phyloP scores from a whole-genome alignment of 1,140 invertebrate species.

The Monomorium pharaonis region DNA sequence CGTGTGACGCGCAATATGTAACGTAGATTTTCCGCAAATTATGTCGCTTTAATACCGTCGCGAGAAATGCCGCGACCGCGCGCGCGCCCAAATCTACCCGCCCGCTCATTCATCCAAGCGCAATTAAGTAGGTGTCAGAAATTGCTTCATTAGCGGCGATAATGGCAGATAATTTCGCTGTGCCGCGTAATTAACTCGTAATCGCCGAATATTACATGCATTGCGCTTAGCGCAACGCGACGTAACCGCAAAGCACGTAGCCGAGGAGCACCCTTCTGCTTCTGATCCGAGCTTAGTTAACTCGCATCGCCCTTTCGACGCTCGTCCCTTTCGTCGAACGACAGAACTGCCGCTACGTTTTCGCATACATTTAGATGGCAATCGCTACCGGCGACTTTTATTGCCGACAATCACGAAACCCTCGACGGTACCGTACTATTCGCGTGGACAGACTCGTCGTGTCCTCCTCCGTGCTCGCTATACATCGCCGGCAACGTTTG shows the following conservation, averaged over 20 bases:
- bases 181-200: slow-evolving; percentile 58
- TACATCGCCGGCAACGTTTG: slow-evolving; percentile 16
- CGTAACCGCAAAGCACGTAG: slow-evolving; percentile 32
- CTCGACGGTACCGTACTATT: slow-evolving; percentile 17
- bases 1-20: not conserved
- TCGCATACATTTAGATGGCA: slow-evolving; percentile 72
- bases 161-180: slow-evolving; percentile 57
- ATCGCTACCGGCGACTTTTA: slow-evolving; percentile 69
- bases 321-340: slow-evolving; percentile 33
- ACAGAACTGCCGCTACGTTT: slow-evolving; percentile 54
- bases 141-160: slow-evolving; percentile 60
- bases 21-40: slow-evolving; percentile 18
- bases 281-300: slow-evolving; percentile 44
- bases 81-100: slow-evolving; percentile 23
- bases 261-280: slow-evolving; percentile 20
- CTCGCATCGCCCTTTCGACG: not conserved
- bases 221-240: slow-evolving; percentile 22
- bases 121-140: slow-evolving; percentile 60
- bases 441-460: slow-evolving; percentile 28
- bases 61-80: slow-evolving; percentile 18
- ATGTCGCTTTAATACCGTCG: slow-evolving; percentile 1
- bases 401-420: slow-evolving; percentile 69
- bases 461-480: slow-evolving; percentile 15
- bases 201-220: slow-evolving; percentile 56
- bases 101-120: slow-evolving; percentile 50